phyloP scores from a whole-genome alignment of 2,113 vertebrate genomes.

The Bufo bufo region DNA sequence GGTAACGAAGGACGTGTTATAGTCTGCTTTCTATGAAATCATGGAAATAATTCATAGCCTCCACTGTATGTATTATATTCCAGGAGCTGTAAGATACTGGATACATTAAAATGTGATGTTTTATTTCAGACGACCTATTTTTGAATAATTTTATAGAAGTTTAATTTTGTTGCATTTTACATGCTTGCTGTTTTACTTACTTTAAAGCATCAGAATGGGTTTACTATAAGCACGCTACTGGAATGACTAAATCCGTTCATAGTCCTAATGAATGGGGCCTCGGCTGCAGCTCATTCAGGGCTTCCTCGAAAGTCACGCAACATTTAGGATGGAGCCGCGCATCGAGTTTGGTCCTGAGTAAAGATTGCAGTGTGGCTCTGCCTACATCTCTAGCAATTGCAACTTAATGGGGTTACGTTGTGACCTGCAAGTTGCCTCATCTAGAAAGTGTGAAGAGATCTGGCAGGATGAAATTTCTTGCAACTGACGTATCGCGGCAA shows the following conservation, averaged over 20 bases:
- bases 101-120: background rate
- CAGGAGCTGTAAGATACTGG: background rate
- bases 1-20: background rate
- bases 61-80: too few relatives aligned
- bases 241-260: background rate
- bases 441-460: too few relatives aligned
- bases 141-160: background rate
- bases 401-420: too few relatives aligned
- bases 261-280: background rate
- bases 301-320: background rate
- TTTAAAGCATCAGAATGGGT: background rate
- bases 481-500: too few relatives aligned
- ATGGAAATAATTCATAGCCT: background rate
- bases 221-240: background rate
- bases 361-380: too few relatives aligned
- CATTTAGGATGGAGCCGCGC: too few relatives aligned
- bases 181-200: background rate
- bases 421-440: too few relatives aligned
- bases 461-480: too few relatives aligned
- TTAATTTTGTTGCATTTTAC: background rate
- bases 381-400: too few relatives aligned
- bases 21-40: background rate
- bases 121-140: background rate
- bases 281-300: background rate
- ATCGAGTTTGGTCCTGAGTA: too few relatives aligned